Evolutionary conservation across 35 echinoderm and acorn worm genomes (phyloP).

Genomic region (Ptychodera flava): DNA sequence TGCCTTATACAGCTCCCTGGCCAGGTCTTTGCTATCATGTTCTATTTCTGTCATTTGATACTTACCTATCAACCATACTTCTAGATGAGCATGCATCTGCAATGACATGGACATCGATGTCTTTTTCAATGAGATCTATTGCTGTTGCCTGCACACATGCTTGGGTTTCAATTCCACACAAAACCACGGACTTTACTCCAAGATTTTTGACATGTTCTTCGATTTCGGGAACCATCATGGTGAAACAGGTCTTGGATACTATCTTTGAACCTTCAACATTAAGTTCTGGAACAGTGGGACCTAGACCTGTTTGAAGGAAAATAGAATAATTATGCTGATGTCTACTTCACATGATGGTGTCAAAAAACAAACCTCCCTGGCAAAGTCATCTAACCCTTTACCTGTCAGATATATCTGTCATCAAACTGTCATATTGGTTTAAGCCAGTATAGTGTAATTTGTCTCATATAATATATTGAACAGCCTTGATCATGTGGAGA

Average conservation of each 20-base stretch:
- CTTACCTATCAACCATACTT: slow-evolving; percentile 92
- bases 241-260: slow-evolving; percentile 87
- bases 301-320: slow-evolving; percentile 53
- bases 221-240: slow-evolving; percentile 62
- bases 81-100: slow-evolving; percentile 90
- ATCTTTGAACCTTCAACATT: slow-evolving; percentile 52
- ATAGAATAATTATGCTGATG: background rate
- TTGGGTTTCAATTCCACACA: slow-evolving; percentile 89
- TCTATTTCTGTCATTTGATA: no score
- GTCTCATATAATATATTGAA: background rate
- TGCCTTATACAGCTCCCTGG: no score
- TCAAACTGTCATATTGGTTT: background rate
- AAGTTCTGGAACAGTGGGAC: slow-evolving; percentile 64
- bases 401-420: background rate
- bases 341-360: background rate
- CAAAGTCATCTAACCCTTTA: background rate
- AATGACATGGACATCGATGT: slow-evolving; percentile 89
- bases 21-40: no score
- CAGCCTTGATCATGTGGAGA: background rate
- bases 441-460: background rate
- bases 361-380: background rate
- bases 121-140: slow-evolving; percentile 82
- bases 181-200: slow-evolving; percentile 66
- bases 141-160: slow-evolving; percentile 86
- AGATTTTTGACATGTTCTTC: slow-evolving; percentile 56